These are phyloP conservation scores for Electrona antarctica DNA, from an alignment of 2,113 vertebrate genomes.

Conservation along the genomic window DNA sequence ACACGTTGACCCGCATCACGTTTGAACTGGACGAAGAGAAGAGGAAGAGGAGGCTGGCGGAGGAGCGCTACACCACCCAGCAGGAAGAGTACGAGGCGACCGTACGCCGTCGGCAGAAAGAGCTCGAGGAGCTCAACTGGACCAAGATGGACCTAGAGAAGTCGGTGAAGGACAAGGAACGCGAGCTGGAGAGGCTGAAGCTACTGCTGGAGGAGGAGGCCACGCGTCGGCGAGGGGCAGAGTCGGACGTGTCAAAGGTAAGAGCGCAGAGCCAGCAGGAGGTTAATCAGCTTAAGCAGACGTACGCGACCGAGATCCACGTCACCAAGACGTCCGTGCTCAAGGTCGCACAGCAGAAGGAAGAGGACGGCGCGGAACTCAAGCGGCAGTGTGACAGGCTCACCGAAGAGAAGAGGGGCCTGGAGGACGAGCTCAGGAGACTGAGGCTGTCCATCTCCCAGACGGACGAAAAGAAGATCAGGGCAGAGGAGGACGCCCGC, in stretches of 20 bases:
- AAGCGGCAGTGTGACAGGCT: conserved; percentile 84
- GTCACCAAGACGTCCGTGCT: conserved; percentile 92
- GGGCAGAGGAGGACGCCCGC: conserved; percentile 83
- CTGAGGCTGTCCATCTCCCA: conserved; percentile 83
- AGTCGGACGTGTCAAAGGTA: conserved; percentile 95
- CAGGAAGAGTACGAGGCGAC: conserved; percentile 89
- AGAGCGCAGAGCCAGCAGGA: conserved; percentile 92
- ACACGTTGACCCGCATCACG: conserved; percentile 87
- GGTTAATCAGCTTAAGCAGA: conserved; percentile 91
- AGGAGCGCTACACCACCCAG: conserved; percentile 91
- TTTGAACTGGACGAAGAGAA: conserved; percentile 93
- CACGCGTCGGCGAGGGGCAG: conserved; percentile 85
- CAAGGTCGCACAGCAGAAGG: conserved; percentile 86
- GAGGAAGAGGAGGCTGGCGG: conserved; percentile 88
- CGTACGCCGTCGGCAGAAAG: conserved; percentile 89
- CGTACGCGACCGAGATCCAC: conserved; percentile 91
- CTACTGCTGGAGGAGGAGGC: conserved; percentile 89
- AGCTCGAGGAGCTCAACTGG: conserved; percentile 90
- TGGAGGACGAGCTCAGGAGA: conserved; percentile 89
- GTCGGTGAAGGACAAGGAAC: conserved; percentile 94
- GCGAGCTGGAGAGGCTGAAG: conserved; percentile 92
- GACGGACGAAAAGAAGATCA: conserved; percentile 82
- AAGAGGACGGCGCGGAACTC: conserved; percentile 83
- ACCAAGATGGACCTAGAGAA: conserved; percentile 92
- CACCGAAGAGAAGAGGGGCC: conserved; percentile 84